Evolutionary conservation across 2,797 vertebrate genomes (phyloP), one percentile per base, ranked within the genome.

Genomic region (Tragopan temminckii): DNA sequence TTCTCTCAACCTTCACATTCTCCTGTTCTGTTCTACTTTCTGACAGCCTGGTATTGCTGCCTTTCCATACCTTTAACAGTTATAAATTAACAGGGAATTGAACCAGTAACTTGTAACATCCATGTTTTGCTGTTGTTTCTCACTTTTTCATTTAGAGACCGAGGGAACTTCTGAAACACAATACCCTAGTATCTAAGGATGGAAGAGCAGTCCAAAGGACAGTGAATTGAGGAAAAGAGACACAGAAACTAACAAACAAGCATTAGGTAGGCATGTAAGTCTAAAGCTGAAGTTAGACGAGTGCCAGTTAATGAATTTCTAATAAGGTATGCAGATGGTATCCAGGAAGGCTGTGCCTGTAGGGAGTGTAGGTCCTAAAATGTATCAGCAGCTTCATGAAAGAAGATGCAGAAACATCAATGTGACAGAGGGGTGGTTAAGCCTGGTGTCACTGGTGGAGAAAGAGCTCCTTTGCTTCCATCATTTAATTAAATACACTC

Each of bases 281-380:
- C 58, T 80, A 67, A 80, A 89, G 84, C 76, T 78, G 75, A 59
- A 80, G 69, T 72, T 89, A 33, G 25, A 36, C 12, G 66, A 40
- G 43, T 43, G 52, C 48, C 64, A 53, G 70, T 93, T 89, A 94
- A 78, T 79, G 82, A 92, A 82, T 87, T 92, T 91, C 59, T 89
- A 70, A 74, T 13, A 31, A 17, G 40, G 48, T n/a, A 33, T 82
- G 84, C 75, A 83, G 93, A 74, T 68, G 71, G 63, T 67, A 27
- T 81, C 82, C 74, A 55, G 80, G 80, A 89, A 40, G 67, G 52
- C 59, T 0, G 1, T 92, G 89, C 89, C 80, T 88, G 55, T 52
- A 52, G 79, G 62, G 89, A 83, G 59, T 24, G 43, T 84, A 72
- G 19, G n/a, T 69, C 64, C 84, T 67, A n/a, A 33, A 55, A 52